phyloP scores from a whole-genome alignment of 1,140 invertebrate species.

The Neodiprion virginianus region DNA sequence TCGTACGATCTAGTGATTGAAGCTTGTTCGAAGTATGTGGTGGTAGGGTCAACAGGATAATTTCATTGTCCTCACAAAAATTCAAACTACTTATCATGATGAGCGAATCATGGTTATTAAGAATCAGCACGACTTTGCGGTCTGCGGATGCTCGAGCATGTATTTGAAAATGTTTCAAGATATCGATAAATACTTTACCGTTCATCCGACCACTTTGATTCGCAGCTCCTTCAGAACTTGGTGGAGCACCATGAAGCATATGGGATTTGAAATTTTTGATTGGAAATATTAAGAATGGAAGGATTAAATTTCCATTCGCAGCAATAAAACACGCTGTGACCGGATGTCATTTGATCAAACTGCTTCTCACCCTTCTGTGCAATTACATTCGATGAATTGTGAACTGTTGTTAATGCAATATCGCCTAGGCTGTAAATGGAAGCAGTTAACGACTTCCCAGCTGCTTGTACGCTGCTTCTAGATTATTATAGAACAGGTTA shows the following conservation, averaged over 20 bases:
- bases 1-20: slow-evolving; percentile 45
- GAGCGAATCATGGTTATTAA: slow-evolving; percentile 56
- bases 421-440: slow-evolving; percentile 44
- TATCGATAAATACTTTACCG: slow-evolving; percentile 40
- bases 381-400: background rate
- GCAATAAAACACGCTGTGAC: too few species aligned
- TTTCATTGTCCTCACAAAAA: slow-evolving; percentile 42
- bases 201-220: slow-evolving; percentile 57
- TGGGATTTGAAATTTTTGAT: too few species aligned
- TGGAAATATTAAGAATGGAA: too few species aligned
- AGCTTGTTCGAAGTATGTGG: slow-evolving; percentile 48
- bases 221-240: slow-evolving; percentile 48
- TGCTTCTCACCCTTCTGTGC: too few species aligned
- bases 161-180: slow-evolving; percentile 55
- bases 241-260: background rate
- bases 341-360: too few species aligned
- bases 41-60: slow-evolving; percentile 51
- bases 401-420: slow-evolving; percentile 36
- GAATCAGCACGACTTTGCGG: slow-evolving; percentile 41
- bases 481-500: slow-evolving; percentile 45
- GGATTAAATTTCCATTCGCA: too few species aligned
- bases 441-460: slow-evolving; percentile 21
- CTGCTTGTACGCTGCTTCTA: slow-evolving; percentile 37
- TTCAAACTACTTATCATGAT: slow-evolving; percentile 34
- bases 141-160: slow-evolving; percentile 62